Percentiles rank a stretch among this genome's conserved stretches.
Evolutionary conservation across 2,113 vertebrate species (phyloP).

Genomic region (Scytalopus superciliaris): DNA sequence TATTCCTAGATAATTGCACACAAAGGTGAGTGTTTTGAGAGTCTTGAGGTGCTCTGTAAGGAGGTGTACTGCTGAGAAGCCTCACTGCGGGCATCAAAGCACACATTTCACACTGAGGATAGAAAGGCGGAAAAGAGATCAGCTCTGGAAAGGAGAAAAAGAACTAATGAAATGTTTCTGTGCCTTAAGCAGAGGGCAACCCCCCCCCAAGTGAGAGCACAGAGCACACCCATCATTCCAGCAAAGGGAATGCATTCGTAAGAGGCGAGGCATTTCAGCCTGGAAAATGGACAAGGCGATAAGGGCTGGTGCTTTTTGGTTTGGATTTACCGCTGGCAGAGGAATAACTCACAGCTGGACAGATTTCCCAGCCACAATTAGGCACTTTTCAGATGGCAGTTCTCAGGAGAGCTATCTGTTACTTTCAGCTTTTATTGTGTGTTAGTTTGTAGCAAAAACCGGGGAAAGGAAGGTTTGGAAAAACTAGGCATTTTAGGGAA

Average conservation of each 20-base stretch:
- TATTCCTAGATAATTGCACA: not conserved
- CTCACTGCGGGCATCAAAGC: not conserved
- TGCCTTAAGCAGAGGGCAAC: not conserved
- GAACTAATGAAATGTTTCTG: not conserved
- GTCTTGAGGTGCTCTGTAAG: not conserved
- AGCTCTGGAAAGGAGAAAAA: not conserved
- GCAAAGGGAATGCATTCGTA: not conserved
- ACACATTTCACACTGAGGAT: not conserved
- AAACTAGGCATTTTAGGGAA: not conserved
- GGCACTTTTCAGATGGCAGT: not conserved
- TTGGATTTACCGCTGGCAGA: not conserved
- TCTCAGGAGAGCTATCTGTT: not conserved
- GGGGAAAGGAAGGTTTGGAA: not conserved
- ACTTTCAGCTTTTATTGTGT: not conserved
- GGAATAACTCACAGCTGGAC: not conserved
- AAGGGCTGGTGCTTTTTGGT: not conserved
- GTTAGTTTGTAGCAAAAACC: not conserved
- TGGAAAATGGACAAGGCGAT: not conserved
- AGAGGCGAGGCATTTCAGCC: conserved; percentile 9
- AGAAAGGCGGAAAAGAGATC: not conserved
- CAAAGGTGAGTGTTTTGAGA: not conserved
- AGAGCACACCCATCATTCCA: not conserved
- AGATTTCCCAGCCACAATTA: not conserved
- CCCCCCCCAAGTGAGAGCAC: not conserved
- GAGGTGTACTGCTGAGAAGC: not conserved